phyloP scores from a whole-genome alignment of 2,888 invertebrate species.

The Zeuzera pyrina region DNA sequence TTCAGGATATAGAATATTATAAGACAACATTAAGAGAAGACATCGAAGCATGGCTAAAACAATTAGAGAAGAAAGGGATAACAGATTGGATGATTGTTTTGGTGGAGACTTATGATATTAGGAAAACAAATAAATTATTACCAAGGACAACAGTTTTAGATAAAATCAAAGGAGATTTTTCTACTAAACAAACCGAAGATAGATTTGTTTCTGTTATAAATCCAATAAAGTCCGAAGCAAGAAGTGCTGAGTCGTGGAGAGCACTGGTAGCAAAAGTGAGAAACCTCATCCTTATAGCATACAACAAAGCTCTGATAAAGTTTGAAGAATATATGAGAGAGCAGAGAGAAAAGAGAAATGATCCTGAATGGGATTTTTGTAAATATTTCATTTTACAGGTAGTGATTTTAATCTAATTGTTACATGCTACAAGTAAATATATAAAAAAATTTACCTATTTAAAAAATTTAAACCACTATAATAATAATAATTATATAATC shows the following conservation, averaged over 20 bases:
- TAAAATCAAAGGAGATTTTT: slow-evolving; percentile 95
- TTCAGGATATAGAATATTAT: slow-evolving; percentile 92
- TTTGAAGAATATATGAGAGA: slow-evolving; percentile 93
- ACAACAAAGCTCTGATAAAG: slow-evolving; percentile 86
- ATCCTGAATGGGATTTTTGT: slow-evolving; percentile 94
- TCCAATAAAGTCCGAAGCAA: slow-evolving; percentile 90
- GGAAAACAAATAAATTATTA: slow-evolving; percentile 91
- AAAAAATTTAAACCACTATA: too few species aligned
- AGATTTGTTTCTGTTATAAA: slow-evolving; percentile 93
- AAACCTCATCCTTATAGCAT: slow-evolving; percentile 87
- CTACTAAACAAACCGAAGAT: slow-evolving; percentile 85
- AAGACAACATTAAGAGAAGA: slow-evolving; percentile 91
- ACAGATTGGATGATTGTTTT: slow-evolving; percentile 95
- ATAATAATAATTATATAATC: too few species aligned
- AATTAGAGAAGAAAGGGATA: slow-evolving; percentile 81
- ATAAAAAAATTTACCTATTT: not conserved
- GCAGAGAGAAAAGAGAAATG: slow-evolving; percentile 91
- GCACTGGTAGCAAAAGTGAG: slow-evolving; percentile 87
- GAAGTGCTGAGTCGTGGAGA: slow-evolving; percentile 93
- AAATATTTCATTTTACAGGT: slow-evolving; percentile 94
- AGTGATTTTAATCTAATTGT: slow-evolving; percentile 16
- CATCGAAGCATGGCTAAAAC: slow-evolving; percentile 89
- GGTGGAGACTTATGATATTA: slow-evolving; percentile 92
- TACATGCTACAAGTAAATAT: not conserved
- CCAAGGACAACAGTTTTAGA: slow-evolving; percentile 94